Base-by-base conservation (phyloP, 2,113 vertebrate genomes). In the Pantherophis guttatus region DNA sequence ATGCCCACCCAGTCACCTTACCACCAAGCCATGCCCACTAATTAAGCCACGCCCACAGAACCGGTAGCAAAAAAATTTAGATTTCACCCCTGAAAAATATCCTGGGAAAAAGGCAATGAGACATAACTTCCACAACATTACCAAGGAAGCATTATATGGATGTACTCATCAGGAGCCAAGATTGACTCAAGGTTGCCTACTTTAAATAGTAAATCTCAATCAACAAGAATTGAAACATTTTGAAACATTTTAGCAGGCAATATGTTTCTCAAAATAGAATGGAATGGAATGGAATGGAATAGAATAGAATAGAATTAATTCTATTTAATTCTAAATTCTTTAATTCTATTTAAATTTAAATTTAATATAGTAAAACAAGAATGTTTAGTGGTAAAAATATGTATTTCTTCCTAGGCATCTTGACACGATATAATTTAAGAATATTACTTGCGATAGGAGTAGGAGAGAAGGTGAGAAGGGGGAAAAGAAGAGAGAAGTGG, bases 361-460 rank as follows among this genome's bases (percentile, higher is more conserved):
- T 75, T 33, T 48, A 44, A 58, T 11, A 58, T 59, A 90, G 91
- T 54, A 87, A 91, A 91, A 0, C 17, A 4, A 91, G 92, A 44
- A 90, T 48, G 0, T 50, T 93, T 89, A 1, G 59, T 93, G 50
- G 10, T 94, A 94, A 75, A 94, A 96, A 93, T 92, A 86, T 2
- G 0, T 54, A 26, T 54, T 10, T 91, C 85, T n/a, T 88, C 44
- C 23, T 52, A 85, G 17, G 17, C 39, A 85, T 59, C 62, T 33
- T 89, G 62, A 94, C 62, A 91, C 39, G 89, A 86, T 21, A 53
- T 65, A 89, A 92, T 94, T 95, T 94, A 39, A 95, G 94, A 33
- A 29, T 57, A 33, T 33, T 33, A 33, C 33, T 33, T 33, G 33
- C 1, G 33, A 33, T 33, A 33, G 33, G 33, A 33, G 33, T 33